phyloP scores from a whole-genome alignment of 2,113 vertebrate genomes.

The Tyrannus savana region DNA sequence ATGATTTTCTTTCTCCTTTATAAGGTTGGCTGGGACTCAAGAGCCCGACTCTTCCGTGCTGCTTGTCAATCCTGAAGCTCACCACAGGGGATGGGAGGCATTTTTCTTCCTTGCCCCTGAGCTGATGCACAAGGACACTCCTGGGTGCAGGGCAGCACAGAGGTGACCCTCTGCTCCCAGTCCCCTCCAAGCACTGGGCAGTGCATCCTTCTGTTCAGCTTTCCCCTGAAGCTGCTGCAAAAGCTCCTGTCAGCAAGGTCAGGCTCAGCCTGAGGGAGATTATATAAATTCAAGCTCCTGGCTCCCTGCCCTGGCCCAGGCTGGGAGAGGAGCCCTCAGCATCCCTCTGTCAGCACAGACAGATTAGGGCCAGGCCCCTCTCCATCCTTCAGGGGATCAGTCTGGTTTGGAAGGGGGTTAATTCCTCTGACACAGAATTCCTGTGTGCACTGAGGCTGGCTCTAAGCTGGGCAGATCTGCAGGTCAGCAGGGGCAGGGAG shows the following conservation, averaged over 20 bases:
- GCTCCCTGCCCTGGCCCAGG: background rate
- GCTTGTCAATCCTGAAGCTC: background rate
- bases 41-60: background rate
- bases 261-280: constrained; percentile 6
- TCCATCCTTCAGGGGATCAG: constrained; percentile 71
- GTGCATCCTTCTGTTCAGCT: background rate
- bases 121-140: background rate
- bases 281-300: constrained; percentile 22
- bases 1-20: background rate
- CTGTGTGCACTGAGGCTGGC: background rate
- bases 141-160: background rate
- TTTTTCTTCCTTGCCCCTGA: background rate
- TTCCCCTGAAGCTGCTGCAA: constrained; percentile 7
- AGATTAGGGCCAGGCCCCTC: constrained; percentile 59
- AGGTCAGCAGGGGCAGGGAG: constrained; percentile 31
- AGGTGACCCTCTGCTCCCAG: background rate
- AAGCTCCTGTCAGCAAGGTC: constrained; percentile 46
- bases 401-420: constrained; percentile 54
- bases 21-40: background rate
- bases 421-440: constrained; percentile 18
- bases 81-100: background rate
- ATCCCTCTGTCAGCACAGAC: constrained; percentile 16
- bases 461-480: background rate
- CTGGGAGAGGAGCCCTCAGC: background rate
- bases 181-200: background rate